phyloP scores from a whole-genome alignment of 1,140 invertebrate genomes.

The Radopholus similis region DNA sequence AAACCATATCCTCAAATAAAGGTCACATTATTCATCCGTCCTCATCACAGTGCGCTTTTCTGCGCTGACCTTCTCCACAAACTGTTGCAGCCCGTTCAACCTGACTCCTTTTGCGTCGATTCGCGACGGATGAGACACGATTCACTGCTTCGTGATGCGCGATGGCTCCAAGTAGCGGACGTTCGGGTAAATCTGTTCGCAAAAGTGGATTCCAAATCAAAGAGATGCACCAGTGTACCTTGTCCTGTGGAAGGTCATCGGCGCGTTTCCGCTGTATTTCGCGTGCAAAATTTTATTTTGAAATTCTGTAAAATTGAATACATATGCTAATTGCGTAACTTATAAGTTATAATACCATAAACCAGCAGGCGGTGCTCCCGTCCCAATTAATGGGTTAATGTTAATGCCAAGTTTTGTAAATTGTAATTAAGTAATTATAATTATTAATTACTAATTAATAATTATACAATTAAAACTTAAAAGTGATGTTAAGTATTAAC shows the following conservation, averaged over 20 bases:
- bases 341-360: too few relatives aligned
- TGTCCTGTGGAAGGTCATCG: neutral
- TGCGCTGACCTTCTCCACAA: neutral
- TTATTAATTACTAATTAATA: too few relatives aligned
- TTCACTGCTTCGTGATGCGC: neutral
- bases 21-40: neutral
- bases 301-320: too few relatives aligned
- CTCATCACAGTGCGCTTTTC: slow-evolving; percentile 21
- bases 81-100: neutral
- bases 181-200: neutral
- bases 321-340: too few relatives aligned
- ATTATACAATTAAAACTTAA: too few relatives aligned
- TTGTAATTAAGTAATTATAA: too few relatives aligned
- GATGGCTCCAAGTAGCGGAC: slow-evolving; percentile 9
- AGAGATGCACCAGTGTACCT: neutral
- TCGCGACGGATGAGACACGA: neutral
- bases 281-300: too few relatives aligned
- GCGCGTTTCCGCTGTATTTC: neutral
- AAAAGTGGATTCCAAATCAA: neutral
- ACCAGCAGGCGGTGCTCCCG: too few relatives aligned
- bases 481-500: too few relatives aligned
- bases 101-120: neutral
- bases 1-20: too few relatives aligned
- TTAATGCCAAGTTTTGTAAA: too few relatives aligned
- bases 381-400: too few relatives aligned